Evolutionary conservation across 1,140 invertebrate species (phyloP), one percentile per base, ranked within the genome.

Genomic region (Littorina saxatilis): DNA sequence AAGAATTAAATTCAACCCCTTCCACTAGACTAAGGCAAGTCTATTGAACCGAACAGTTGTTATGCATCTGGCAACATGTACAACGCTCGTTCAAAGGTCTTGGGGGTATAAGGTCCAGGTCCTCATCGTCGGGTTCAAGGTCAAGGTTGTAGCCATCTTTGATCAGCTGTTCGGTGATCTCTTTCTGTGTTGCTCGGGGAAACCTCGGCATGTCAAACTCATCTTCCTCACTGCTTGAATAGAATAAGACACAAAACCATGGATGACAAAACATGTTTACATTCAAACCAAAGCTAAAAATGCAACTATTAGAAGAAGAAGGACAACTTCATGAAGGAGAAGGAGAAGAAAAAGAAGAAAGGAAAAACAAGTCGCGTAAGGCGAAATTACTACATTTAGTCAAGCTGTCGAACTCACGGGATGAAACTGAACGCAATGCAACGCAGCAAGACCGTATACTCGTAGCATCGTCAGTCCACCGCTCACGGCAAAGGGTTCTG

Each of bases 71-170:
- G 84, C 92, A 93, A 84, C 92, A 93, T 23, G 88, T 79, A 84
- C 92, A 93, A 81, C 92, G 84, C 80, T 93, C 90, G 84, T 91
- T 88, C 27, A 93, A 82, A 55, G 92, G 92, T 72, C 91, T 89
- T 29, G 93, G 93, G 47, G 93, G 93, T 82, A 93, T 93, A 13
- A 93, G 89, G 84, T 93, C 93, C 63, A 93, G 88, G 82, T 93
- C 93, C 87, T 95, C 95, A 85, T 95, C 95, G 86, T 95, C 95
- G 13, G 94, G 94, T 82, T 91, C 91, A 82, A 92, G 88, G 88
- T 92, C 92, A 82, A 92, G 86, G 85, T 92, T 90, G 83, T 92
- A 92, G 32, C 92, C 92, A 87, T 92, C 92, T 85, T 92, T 92
- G 37, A 91, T 91, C 47, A 92, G 84, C 83, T 92, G 92, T 80